A percentile compares a stretch with the other conserved stretches of the same genome.
Conservation (phyloP, 1,140 invertebrate species). For the Apocrypta bakeri region DNA sequence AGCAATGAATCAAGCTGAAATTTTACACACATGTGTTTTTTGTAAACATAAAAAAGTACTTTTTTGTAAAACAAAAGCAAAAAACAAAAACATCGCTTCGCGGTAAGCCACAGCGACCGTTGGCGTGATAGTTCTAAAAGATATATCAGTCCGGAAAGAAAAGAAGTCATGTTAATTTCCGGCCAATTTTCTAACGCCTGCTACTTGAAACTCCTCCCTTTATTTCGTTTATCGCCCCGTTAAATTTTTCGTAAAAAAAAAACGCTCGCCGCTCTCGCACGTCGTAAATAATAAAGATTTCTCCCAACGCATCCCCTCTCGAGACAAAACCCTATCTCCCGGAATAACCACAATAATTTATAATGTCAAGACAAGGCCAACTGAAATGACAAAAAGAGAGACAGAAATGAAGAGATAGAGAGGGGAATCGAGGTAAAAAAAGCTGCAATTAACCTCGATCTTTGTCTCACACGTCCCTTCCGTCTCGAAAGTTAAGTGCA, state of each 20-base stretch:
- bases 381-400: conserved; percentile 24
- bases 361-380: neutral
- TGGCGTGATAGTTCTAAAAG: too few species aligned
- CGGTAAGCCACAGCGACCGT: too few species aligned
- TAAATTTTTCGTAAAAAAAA: conserved; percentile 11
- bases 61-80: too few species aligned
- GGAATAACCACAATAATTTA: conserved; percentile 5
- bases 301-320: neutral
- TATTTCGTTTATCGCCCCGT: neutral
- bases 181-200: neutral
- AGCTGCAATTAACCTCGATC: conserved; percentile 44
- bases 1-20: too few species aligned
- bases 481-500: conserved; percentile 45
- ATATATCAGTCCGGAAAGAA: too few species aligned
- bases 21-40: too few species aligned
- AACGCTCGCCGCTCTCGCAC: neutral
- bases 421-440: neutral
- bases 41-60: too few species aligned
- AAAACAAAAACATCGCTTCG: too few species aligned
- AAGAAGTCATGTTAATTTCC: neutral
- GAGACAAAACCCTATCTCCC: conserved; percentile 10
- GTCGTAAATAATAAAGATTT: conserved; percentile 9
- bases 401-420: conserved; percentile 16
- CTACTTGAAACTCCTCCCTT: too few species aligned
- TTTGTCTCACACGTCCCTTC: conserved; percentile 28